Evolutionary conservation across 1,140 invertebrate species (phyloP).

Genomic region (Metopolophium dirhodum): DNA sequence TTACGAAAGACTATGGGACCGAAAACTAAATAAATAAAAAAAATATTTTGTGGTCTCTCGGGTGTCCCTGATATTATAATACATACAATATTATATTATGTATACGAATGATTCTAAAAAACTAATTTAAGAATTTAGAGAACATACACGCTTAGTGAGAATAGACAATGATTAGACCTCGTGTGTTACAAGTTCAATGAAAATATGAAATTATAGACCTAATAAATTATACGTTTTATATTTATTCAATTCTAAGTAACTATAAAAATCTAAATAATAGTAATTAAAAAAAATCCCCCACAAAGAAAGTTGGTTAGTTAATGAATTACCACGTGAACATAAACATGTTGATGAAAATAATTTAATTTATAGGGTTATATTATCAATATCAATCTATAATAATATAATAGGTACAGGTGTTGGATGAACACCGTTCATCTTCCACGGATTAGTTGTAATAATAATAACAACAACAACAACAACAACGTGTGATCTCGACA

Average conservation of each 20-base stretch:
- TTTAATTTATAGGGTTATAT: background rate
- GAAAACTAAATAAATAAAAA: constrained; percentile 6
- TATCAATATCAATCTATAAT: background rate
- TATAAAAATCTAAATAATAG: background rate
- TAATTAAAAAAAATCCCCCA: background rate
- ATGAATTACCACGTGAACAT: background rate
- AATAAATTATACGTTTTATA: background rate
- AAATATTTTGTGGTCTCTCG: background rate
- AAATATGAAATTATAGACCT: background rate
- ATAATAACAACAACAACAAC: background rate
- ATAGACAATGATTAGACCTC: background rate
- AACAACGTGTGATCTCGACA: constrained; percentile 23
- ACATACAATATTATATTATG: background rate
- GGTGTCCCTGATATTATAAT: constrained; percentile 22
- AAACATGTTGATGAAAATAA: background rate
- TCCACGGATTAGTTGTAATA: background rate
- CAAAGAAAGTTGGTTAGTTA: background rate
- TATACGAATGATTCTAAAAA: background rate
- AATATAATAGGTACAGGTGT: background rate
- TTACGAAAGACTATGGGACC: background rate
- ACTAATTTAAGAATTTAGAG: background rate
- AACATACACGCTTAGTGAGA: background rate
- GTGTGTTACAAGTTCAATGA: background rate
- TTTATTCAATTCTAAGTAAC: background rate
- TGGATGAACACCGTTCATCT: background rate